Conservation (phyloP, 2,888 invertebrate species). For the Melinaea menophilus region DNA sequence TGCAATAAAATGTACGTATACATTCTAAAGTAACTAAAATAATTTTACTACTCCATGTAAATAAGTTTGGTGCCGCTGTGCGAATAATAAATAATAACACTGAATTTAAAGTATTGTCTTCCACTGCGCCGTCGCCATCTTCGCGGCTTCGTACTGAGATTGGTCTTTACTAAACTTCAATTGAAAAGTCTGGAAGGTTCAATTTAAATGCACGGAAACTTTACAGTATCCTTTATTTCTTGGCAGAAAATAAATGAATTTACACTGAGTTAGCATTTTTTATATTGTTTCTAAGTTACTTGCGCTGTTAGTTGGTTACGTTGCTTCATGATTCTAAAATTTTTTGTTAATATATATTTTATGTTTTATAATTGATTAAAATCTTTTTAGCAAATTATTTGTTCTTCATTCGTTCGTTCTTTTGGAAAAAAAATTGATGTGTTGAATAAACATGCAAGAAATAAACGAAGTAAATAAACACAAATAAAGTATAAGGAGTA, state of each 20-base stretch:
- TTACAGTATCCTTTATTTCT: slow-evolving; percentile 68
- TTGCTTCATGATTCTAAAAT: neutral
- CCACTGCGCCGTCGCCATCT: slow-evolving; percentile 6
- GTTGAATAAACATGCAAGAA: too few relatives aligned
- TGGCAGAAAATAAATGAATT: slow-evolving; percentile 65
- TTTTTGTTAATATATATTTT: too few relatives aligned
- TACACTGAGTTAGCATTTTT: slow-evolving; percentile 51
- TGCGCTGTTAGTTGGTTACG: slow-evolving; percentile 13
- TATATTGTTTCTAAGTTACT: slow-evolving; percentile 18
- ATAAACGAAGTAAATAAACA: too few relatives aligned
- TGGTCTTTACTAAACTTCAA: slow-evolving; percentile 66
- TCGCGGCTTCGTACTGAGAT: slow-evolving; percentile 45
- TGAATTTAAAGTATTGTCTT: neutral
- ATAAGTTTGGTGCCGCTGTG: too few relatives aligned
- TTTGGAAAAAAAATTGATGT: too few relatives aligned
- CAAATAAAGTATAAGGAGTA: too few relatives aligned
- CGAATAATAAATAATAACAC: neutral
- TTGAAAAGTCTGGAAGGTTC: slow-evolving; percentile 65
- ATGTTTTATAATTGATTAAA: too few relatives aligned
- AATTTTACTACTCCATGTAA: too few relatives aligned
- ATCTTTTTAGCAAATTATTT: too few relatives aligned
- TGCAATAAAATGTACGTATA: too few relatives aligned
- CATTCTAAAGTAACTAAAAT: too few relatives aligned
- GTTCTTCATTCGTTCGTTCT: too few relatives aligned
- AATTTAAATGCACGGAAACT: slow-evolving; percentile 70